phyloP scores from a whole-genome alignment of 1,140 invertebrate genomes.

The Cyclargus thomasi region DNA sequence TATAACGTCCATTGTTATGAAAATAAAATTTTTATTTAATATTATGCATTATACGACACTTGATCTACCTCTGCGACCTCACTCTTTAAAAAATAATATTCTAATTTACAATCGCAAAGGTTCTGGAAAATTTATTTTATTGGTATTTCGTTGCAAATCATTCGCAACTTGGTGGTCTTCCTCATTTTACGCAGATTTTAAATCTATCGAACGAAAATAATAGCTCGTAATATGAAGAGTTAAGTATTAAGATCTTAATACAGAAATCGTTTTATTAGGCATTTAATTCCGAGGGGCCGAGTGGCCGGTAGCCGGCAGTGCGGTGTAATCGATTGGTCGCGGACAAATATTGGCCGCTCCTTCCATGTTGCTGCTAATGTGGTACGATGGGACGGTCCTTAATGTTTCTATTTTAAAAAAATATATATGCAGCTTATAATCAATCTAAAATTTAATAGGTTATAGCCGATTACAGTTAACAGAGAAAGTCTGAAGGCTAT shows the following conservation, averaged over 20 bases:
- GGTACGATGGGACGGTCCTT: neutral
- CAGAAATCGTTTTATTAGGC: neutral
- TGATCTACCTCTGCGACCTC: neutral
- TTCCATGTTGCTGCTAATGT: slow-evolving; percentile 4
- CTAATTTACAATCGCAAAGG: neutral
- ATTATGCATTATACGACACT: slow-evolving; percentile 12
- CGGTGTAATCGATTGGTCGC: slow-evolving; percentile 49
- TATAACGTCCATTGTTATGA: slow-evolving; percentile 13
- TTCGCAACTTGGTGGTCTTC: neutral
- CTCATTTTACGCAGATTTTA: too few species aligned
- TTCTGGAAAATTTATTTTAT: too few species aligned
- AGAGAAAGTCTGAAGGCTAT: too few species aligned
- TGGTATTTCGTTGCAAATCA: neutral
- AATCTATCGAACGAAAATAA: too few species aligned
- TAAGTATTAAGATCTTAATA: neutral
- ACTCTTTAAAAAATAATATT: neutral
- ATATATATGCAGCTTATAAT: too few species aligned
- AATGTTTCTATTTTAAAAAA: neutral
- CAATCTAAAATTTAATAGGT: too few species aligned
- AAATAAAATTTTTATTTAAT: slow-evolving; percentile 3
- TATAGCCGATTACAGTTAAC: too few species aligned
- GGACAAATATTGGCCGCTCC: slow-evolving; percentile 33
- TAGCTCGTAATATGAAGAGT: neutral
- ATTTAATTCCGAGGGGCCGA: slow-evolving; percentile 17
- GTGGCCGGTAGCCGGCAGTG: slow-evolving; percentile 41